phyloP scores from a whole-genome alignment of 1,140 invertebrate species.

The Proales similis region DNA sequence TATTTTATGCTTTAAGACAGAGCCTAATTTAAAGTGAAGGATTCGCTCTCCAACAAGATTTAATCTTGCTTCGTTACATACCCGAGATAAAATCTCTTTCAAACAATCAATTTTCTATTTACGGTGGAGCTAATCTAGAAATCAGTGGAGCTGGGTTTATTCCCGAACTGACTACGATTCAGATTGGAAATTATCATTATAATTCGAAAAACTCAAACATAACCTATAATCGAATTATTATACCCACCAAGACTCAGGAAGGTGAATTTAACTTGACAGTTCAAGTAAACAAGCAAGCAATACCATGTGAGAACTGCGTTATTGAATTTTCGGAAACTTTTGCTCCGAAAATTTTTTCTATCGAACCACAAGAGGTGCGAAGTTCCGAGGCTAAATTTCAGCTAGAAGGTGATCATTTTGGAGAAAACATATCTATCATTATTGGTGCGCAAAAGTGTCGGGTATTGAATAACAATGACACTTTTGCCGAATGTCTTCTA shows the following conservation, averaged over 20 bases:
- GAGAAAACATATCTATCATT: neutral
- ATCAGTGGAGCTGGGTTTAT: constrained; percentile 44
- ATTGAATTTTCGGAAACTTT: neutral
- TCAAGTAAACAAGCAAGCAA: neutral
- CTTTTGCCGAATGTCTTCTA: neutral
- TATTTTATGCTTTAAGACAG: neutral
- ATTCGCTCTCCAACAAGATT: neutral
- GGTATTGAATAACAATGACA: neutral
- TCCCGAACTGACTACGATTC: constrained; percentile 38
- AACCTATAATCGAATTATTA: neutral
- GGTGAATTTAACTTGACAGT: neutral
- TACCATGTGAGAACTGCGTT: neutral
- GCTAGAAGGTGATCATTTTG: constrained; percentile 23
- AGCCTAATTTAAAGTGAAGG: too few species aligned
- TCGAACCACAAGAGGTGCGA: neutral
- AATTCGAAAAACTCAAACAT: constrained; percentile 1
- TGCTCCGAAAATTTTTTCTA: neutral
- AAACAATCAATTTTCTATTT: neutral
- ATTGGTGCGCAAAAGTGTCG: constrained; percentile 23
- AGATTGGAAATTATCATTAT: constrained; percentile 41
- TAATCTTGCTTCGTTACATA: constrained; percentile 6
- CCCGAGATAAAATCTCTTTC: neutral
- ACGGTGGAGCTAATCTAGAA: constrained; percentile 40
- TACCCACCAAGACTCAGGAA: constrained; percentile 1
- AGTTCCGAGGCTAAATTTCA: too few species aligned